Conservation (phyloP, 2,888 invertebrate species). For the Oligia latruncula region DNA sequence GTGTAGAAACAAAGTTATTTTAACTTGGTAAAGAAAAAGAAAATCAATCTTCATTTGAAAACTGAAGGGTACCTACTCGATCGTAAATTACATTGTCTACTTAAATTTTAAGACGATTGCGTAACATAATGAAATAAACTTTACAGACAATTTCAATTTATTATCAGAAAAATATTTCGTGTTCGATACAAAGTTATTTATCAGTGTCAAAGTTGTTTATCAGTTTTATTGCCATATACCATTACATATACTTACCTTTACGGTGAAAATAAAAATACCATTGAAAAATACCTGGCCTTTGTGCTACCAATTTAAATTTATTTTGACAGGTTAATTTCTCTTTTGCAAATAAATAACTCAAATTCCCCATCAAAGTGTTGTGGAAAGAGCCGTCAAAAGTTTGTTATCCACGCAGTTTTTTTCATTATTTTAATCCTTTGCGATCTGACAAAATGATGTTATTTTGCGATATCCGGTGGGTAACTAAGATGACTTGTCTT, state of each 20-base stretch:
- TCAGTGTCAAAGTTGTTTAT: neutral
- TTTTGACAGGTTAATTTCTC: conserved; percentile 41
- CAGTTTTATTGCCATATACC: neutral
- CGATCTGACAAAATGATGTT: conserved; percentile 14
- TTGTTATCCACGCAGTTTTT: conserved; percentile 21
- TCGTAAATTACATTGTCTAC: conserved; percentile 40
- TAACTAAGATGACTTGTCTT: conserved; percentile 2
- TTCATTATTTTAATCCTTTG: conserved; percentile 26
- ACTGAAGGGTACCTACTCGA: conserved; percentile 18
- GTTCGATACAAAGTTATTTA: conserved; percentile 11
- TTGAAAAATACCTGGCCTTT: conserved; percentile 40
- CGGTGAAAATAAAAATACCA: conserved; percentile 27
- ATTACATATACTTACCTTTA: neutral
- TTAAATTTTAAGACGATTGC: conserved; percentile 27
- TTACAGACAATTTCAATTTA: neutral
- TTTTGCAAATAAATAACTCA: conserved; percentile 53
- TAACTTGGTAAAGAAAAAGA: conserved; percentile 5
- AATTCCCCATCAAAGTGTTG: conserved; percentile 50
- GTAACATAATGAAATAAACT: conserved; percentile 20
- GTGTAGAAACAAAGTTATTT: neutral
- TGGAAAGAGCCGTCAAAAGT: conserved; percentile 32
- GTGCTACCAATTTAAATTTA: conserved; percentile 42
- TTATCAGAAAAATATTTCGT: neutral
- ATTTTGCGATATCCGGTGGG: neutral
- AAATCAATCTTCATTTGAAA: conserved; percentile 39